Evolutionary conservation across 2,888 invertebrate species (phyloP).

Genomic region (Trileptium ribeirensis): DNA sequence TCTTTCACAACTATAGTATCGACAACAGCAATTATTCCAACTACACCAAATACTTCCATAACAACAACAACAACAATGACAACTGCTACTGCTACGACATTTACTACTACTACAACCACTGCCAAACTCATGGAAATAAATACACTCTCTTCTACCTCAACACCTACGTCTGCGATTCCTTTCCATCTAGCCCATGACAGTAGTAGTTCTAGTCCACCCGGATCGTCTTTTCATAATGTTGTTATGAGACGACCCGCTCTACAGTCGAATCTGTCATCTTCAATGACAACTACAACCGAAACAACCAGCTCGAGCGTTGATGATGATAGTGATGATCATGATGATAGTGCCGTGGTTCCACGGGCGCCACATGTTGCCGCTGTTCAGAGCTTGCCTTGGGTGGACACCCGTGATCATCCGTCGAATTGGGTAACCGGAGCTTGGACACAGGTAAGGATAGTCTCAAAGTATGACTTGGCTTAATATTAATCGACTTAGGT

Average conservation of each 20-base stretch:
- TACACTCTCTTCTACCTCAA: no score
- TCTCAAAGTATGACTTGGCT: no score
- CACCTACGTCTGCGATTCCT: no score
- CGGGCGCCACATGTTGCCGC: conserved; percentile 23
- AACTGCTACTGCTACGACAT: no score
- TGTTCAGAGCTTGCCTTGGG: background rate
- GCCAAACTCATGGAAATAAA: no score
- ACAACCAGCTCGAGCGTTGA: conserved; percentile 20
- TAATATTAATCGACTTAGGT: no score
- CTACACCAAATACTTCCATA: background rate
- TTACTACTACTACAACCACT: no score
- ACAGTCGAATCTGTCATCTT: no score
- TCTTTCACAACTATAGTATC: background rate
- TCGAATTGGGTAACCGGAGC: conserved; percentile 49
- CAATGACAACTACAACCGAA: conserved; percentile 30
- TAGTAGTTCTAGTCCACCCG: no score
- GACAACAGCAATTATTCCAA: background rate
- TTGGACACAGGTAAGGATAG: conserved; percentile 50
- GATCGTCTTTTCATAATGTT: no score
- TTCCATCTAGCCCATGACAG: no score
- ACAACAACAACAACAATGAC: background rate
- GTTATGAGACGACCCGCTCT: no score
- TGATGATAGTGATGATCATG: conserved; percentile 8
- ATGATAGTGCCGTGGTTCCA: conserved; percentile 35
- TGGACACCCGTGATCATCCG: conserved; percentile 1